Base-by-base conservation (phyloP, 1,140 invertebrate genomes). In the Battus philenor region DNA sequence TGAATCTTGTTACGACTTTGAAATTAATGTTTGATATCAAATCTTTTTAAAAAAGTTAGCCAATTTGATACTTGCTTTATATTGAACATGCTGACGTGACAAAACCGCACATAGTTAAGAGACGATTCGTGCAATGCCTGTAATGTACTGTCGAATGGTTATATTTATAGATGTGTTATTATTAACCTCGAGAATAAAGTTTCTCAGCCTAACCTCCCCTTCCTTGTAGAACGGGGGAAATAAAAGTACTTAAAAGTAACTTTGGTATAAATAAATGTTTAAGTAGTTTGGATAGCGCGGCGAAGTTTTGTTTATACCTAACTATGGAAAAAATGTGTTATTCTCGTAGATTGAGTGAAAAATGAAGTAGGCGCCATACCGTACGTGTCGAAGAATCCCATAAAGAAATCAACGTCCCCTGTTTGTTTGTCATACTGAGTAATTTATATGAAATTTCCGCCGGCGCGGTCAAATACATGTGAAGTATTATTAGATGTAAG, bases 161-260 rank as follows among this genome's bases (percentile, higher is more conserved):
- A 26, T 27, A 27, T 39, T 26, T 39, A 16, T 39, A 16, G 22
- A 39, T 9, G 8, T 18, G 33, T 36, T 36, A 36, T 36, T 36
- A 18, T 22, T 2, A 36, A 10, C 18, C 33, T 36, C 9, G 10
- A 17, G 33, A 18, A 17, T 36, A 36, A 18, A 36, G 33, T 7
- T 36, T 16, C 13, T 34, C 11, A 36, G 5, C 8, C 16, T 15
- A 17, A 10, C 32, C 15, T 16, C 5, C 32, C 9, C 33, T 3
- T 6, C 18, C 18, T 24, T 24, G 9, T n/a, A 24, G 1, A 10
- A 36, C 17, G 11, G 32, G 33, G 33, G 17, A 22, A 17, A 8
- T 33, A 33, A 33, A 34, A 36, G 33, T 36, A 36, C 16, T 36
- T 20, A 36, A 11, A 17, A 41, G 38, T 41, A 26, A 39, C 34